phyloP scores from a whole-genome alignment of 1,140 invertebrate genomes.

The Paraescarpia echinospica region DNA sequence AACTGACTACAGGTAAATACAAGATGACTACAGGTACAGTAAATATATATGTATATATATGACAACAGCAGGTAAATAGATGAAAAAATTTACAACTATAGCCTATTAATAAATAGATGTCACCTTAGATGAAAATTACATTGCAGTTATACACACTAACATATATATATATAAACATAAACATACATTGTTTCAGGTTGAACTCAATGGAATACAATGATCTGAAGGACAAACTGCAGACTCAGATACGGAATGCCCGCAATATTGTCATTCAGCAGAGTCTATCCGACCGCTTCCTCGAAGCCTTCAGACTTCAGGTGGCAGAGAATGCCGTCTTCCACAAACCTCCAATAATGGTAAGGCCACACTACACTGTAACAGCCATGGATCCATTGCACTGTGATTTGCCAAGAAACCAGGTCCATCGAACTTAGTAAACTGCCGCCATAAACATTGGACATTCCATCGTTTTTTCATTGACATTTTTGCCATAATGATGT shows the following conservation, averaged over 20 bases:
- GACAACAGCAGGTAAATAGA: too few species aligned
- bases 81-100: too few species aligned
- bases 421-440: too few species aligned
- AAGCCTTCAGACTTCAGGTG: conserved; percentile 78
- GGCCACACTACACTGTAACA: conserved; percentile 25
- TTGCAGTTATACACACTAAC: too few species aligned
- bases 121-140: too few species aligned
- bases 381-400: too few species aligned
- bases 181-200: conserved; percentile 61
- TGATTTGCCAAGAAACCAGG: too few species aligned
- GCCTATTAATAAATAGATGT: too few species aligned
- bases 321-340: conserved; percentile 67
- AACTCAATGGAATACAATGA: conserved; percentile 78
- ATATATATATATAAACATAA: not conserved
- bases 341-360: conserved; percentile 70
- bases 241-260: conserved; percentile 73
- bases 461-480: too few species aligned
- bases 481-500: too few species aligned
- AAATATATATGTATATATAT: conserved; percentile 8
- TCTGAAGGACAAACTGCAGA: conserved; percentile 74
- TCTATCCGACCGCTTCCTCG: conserved; percentile 79
- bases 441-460: too few species aligned
- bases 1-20: too few species aligned
- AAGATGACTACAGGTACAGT: not conserved
- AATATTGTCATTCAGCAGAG: conserved; percentile 79